Percentiles rank a stretch among this genome's conserved stretches.
These are phyloP conservation scores for Neolamprologus fasciatus DNA, from an alignment of 2,113 vertebrate genomes.

Conservation along the genomic window DNA sequence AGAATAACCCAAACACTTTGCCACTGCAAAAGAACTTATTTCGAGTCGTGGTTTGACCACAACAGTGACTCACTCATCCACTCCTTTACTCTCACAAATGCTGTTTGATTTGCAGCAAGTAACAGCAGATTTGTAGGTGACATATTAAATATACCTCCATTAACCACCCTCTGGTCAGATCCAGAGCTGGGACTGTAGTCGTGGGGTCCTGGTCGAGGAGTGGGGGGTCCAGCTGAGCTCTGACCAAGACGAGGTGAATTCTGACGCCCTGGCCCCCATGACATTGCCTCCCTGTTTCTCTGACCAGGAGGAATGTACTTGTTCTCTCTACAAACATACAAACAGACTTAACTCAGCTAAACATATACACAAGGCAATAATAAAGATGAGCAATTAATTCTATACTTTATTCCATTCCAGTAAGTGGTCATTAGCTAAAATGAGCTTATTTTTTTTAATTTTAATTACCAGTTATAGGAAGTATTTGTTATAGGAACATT, in stretches of 20 bases:
- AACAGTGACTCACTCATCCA: not conserved
- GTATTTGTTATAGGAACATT: constrained; percentile 10
- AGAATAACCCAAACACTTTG: not conserved
- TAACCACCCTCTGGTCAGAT: constrained; percentile 93
- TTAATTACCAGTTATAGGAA: not conserved
- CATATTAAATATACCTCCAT: constrained; percentile 81
- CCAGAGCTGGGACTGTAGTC: constrained; percentile 89
- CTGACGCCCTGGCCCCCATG: constrained; percentile 91
- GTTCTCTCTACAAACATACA: constrained; percentile 77
- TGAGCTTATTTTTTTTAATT: not conserved
- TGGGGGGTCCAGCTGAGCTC: constrained; percentile 77
- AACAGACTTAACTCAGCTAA: not conserved
- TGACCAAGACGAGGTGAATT: constrained; percentile 87
- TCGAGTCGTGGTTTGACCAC: not conserved
- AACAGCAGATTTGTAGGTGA: not conserved
- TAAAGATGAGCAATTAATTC: not conserved
- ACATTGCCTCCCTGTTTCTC: constrained; percentile 89
- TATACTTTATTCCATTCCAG: not conserved
- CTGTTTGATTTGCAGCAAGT: not conserved
- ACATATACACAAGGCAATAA: not conserved
- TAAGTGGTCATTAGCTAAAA: not conserved
- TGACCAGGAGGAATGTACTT: constrained; percentile 97
- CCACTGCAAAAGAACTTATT: not conserved
- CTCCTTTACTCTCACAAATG: not conserved
- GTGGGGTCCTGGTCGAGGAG: constrained; percentile 83